Base-by-base conservation (phyloP, 2,797 vertebrate genomes). In the Alca torda region DNA sequence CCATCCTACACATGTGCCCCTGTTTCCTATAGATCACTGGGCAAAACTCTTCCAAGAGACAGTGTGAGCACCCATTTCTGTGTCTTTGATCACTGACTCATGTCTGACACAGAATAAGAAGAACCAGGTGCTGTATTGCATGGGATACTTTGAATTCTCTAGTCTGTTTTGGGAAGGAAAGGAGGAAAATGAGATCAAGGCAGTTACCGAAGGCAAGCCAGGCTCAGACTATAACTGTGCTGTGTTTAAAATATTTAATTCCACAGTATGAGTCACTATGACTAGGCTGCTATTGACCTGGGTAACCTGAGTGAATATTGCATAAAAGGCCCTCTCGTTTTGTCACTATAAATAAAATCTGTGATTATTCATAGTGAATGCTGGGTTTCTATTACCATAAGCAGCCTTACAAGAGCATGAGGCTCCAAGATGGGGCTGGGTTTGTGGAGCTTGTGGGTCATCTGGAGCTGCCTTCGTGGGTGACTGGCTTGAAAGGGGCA, bases 331-430 rank as follows among this genome's bases (percentile, higher is more conserved):
- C 88, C 35, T 95, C 92, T 94, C 60, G 6, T 94, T 96, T 95
- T 97, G 93, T 94, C 96, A 80, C 95, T 96, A 95, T 96, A 95
- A 96, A 96, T 97, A 97, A 95, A 93, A 87, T 88, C 84, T 50
- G 81, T 90, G 91, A 94, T 96, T 97, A 94, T 92, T 97, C 92
- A 82, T 83, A 87, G 80, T 0, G n/a, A 96, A 86, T 16, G 60
- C 45, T 75, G 75, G 72, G 48, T 87, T 91, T 93, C 70, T 94
- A 4, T 92, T 93, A 89, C 82, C 90, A 94, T 85, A 87, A 96
- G 76, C 82, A 93, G 93, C 41, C 74, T 92, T 87, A 73, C 39
- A 74, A 82, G 59, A 69, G 43, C 21, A 3, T 80, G 91, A 37
- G 0, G 3, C 61, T 89, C 65, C 56, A 70, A 84, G 82, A 78